Evolutionary conservation across 2,797 vertebrate species (phyloP).

Genomic region (Arctocebus calabarensis): DNA sequence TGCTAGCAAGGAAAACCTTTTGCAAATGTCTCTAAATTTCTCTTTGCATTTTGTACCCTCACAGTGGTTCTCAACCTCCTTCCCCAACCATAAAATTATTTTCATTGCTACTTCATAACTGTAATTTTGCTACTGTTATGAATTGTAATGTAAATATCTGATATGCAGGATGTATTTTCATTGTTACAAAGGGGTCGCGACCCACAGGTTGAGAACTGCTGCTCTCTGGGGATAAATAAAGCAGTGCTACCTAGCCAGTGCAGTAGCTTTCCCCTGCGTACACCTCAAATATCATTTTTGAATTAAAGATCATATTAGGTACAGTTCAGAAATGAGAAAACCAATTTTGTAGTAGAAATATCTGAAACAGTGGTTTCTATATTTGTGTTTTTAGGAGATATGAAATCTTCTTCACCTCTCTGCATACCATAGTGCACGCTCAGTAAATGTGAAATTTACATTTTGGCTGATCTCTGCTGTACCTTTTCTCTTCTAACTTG

Average conservation of each 20-base stretch:
- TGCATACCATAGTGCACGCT: neutral
- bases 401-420: neutral
- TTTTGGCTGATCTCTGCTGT: neutral
- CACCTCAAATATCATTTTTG: neutral
- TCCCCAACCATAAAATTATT: no score
- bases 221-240: neutral
- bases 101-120: no score
- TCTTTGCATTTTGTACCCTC: neutral
- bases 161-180: no score
- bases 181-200: no score
- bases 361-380: neutral
- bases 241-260: neutral
- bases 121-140: no score
- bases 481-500: neutral
- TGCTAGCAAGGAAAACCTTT: neutral
- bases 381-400: neutral
- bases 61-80: no score
- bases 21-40: neutral
- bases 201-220: no score
- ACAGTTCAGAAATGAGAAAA: constrained; percentile 14
- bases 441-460: constrained; percentile 31
- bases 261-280: neutral
- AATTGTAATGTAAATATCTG: no score
- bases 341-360: neutral
- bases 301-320: neutral